Conservation (phyloP, 2,797 vertebrate species). For the Hydrophis major region DNA sequence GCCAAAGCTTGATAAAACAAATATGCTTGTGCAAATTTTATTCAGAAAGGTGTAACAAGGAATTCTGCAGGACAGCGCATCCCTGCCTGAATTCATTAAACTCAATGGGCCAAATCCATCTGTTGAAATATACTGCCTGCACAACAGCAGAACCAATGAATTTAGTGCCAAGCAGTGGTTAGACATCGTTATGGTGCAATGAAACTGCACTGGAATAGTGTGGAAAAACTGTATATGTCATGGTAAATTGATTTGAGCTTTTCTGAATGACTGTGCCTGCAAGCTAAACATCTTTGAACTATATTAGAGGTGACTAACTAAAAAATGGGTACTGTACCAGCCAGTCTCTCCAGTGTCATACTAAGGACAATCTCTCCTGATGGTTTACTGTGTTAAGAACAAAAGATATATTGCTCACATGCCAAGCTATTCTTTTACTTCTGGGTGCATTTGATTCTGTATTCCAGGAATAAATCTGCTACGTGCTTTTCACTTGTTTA, state of each 20-base stretch:
- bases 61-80: neutral
- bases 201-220: neutral
- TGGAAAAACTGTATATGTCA: neutral
- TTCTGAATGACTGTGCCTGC: conserved; percentile 6
- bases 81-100: conserved; percentile 17
- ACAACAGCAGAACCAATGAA: neutral
- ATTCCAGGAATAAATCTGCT: neutral
- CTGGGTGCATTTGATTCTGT: neutral
- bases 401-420: neutral
- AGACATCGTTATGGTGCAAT: neutral
- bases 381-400: neutral
- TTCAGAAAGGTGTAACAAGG: conserved; percentile 12
- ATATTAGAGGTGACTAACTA: neutral
- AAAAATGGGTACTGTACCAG: neutral
- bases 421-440: neutral
- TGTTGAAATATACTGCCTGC: neutral
- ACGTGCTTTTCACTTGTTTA: neutral
- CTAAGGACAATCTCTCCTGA: neutral
- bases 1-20: conserved; percentile 26
- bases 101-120: conserved; percentile 20
- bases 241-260: neutral
- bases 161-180: neutral
- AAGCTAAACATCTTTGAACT: conserved; percentile 9
- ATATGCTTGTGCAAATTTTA: neutral
- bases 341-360: neutral